Evolutionary conservation across 2,797 vertebrate species (phyloP).

Genomic region (Morus bassanus): DNA sequence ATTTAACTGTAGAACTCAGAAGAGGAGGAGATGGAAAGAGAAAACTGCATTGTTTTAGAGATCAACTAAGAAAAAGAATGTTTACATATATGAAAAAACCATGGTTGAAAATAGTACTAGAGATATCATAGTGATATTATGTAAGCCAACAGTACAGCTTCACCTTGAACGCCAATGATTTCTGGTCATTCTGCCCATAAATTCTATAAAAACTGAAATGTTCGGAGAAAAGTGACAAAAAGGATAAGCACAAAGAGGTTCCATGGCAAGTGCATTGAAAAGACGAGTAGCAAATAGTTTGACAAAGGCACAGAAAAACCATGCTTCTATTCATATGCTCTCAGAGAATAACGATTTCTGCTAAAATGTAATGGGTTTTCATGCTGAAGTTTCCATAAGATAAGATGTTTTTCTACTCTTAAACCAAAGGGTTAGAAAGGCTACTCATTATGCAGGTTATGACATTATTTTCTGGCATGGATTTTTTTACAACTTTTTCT

Average conservation of each 20-base stretch:
- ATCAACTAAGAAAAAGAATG: background rate
- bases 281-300: background rate
- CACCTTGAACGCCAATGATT: background rate
- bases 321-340: background rate
- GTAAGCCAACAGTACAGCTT: background rate
- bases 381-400: background rate
- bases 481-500: background rate
- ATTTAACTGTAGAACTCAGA: background rate
- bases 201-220: background rate
- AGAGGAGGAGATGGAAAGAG: background rate
- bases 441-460: background rate
- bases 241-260: background rate
- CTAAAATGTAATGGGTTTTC: background rate
- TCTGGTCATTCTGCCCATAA: background rate
- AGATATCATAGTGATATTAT: background rate
- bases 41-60: background rate
- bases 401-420: background rate
- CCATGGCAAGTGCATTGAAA: background rate
- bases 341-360: background rate
- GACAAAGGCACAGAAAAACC: background rate
- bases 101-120: background rate
- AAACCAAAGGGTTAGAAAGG: background rate
- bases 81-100: background rate
- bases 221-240: background rate
- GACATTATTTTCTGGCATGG: background rate